These are phyloP conservation scores for Ceratitis capitata DNA, from an alignment of 1,140 invertebrate species.

Conservation along the genomic window DNA sequence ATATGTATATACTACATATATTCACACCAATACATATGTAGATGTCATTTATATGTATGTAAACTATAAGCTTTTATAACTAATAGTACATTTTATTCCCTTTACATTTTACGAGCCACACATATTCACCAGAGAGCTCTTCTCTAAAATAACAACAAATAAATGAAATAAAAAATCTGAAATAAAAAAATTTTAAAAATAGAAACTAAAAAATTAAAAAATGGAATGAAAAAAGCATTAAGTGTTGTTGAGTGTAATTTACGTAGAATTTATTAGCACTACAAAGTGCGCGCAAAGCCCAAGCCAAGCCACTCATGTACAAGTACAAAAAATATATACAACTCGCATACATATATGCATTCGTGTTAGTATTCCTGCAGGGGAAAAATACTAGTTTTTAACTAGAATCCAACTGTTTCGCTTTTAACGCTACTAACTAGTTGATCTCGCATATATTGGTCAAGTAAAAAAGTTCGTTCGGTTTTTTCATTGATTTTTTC, in stretches of 20 bases:
- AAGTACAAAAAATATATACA: no score
- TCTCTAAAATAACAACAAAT: background rate
- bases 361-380: no score
- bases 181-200: background rate
- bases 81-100: background rate
- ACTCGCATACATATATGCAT: background rate
- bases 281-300: background rate
- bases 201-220: background rate
- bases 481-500: no score
- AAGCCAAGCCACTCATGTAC: background rate
- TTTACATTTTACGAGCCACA: background rate
- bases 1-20: background rate
- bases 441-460: no score
- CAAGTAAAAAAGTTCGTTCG: no score
- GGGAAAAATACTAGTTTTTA: background rate
- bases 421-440: no score
- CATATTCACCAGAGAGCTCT: background rate
- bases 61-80: background rate
- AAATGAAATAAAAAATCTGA: background rate
- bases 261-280: constrained; percentile 35
- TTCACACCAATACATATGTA: background rate
- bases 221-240: constrained; percentile 28
- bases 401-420: background rate
- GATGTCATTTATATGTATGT: no score
- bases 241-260: constrained; percentile 47